Evolutionary conservation across 2,113 vertebrate species (phyloP).

Genomic region (Acanthisitta chloris): DNA sequence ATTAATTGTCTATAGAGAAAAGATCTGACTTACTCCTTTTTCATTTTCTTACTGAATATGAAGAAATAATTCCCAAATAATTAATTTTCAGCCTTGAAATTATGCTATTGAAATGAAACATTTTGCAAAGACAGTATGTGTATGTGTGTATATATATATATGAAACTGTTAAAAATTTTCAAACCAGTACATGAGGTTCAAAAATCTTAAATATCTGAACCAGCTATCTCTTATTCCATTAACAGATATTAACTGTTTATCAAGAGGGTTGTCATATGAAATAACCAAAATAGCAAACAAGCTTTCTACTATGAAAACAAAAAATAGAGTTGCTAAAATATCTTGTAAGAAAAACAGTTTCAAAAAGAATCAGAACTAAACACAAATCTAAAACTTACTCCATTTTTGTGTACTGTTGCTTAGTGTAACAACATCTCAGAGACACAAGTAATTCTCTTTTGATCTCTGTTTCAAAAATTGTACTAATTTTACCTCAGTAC

Average conservation of each 20-base stretch:
- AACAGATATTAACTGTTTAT: background rate
- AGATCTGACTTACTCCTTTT: background rate
- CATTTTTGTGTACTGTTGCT: fast-evolving
- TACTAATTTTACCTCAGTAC: background rate
- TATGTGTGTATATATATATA: background rate
- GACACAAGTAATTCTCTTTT: background rate
- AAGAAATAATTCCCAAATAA: background rate
- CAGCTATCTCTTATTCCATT: background rate
- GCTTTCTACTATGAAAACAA: background rate
- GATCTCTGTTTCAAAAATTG: background rate
- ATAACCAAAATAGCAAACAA: background rate
- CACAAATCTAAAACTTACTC: background rate
- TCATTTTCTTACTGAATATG: background rate
- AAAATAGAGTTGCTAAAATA: background rate
- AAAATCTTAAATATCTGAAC: background rate
- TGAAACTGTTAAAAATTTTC: background rate
- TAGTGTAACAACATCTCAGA: background rate
- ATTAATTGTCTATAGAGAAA: background rate
- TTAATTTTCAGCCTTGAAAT: background rate
- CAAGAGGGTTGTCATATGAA: background rate
- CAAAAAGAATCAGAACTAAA: background rate
- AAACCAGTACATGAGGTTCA: background rate
- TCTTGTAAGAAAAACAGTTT: background rate
- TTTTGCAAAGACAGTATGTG: background rate
- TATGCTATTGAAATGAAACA: background rate